These are phyloP conservation scores for Xanthostigma xanthostigma DNA, from an alignment of 2,888 invertebrate species.

Conservation along the genomic window DNA sequence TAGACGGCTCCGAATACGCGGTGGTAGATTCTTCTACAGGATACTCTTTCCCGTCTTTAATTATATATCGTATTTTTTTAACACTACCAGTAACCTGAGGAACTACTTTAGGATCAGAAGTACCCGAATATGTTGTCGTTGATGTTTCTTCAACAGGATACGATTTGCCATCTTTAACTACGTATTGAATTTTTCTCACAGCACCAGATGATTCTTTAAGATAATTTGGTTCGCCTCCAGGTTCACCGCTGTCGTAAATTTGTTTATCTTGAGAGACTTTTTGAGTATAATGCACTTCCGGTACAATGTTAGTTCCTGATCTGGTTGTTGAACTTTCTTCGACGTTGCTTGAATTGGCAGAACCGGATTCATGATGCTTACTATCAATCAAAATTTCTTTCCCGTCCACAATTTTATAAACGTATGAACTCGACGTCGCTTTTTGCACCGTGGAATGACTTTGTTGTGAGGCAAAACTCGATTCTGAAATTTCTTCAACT, in stretches of 20 bases:
- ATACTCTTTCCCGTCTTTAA: slow-evolving; percentile 15
- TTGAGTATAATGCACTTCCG: slow-evolving; percentile 37
- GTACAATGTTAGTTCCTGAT: slow-evolving; percentile 40
- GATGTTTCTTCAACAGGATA: slow-evolving; percentile 18
- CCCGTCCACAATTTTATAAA: slow-evolving; percentile 48
- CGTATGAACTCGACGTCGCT: slow-evolving; percentile 46
- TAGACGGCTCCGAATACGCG: no score
- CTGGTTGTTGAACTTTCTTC: slow-evolving; percentile 38
- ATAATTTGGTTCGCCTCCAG: slow-evolving; percentile 25
- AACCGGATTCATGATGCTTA: slow-evolving; percentile 41
- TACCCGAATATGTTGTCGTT: slow-evolving; percentile 16
- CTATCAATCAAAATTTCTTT: slow-evolving; percentile 45
- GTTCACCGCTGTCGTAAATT: slow-evolving; percentile 39
- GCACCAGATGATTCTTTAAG: slow-evolving; percentile 29
- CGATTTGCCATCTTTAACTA: slow-evolving; percentile 20
- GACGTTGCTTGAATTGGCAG: slow-evolving; percentile 30
- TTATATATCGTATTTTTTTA: slow-evolving; percentile 27
- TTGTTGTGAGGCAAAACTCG: slow-evolving; percentile 32
- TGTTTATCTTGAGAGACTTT: slow-evolving; percentile 38
- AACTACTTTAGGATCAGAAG: neutral
- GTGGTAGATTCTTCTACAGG: slow-evolving; percentile 17
- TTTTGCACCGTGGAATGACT: slow-evolving; percentile 39
- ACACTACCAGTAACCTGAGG: slow-evolving; percentile 29
- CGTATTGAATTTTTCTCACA: slow-evolving; percentile 27
- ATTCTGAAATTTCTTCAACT: slow-evolving; percentile 21